A percentile compares a stretch with the other conserved stretches of the same genome.
Conservation (phyloP, 2,888 invertebrate genomes). For the Eupithecia insigniata region DNA sequence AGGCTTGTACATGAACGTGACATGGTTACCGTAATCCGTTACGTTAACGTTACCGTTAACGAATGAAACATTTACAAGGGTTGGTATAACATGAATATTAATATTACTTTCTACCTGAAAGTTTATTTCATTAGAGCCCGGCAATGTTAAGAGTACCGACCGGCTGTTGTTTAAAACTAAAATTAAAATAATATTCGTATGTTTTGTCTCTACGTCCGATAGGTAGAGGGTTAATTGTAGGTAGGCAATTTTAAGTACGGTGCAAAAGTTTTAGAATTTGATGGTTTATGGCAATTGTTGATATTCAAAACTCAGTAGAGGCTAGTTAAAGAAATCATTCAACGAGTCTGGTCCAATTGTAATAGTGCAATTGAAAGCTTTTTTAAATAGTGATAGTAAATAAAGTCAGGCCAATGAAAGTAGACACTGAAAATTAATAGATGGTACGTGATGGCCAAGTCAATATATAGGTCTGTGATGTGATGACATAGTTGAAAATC, state of each 20-base stretch:
- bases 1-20: slow-evolving; percentile 76
- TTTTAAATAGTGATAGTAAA: background rate
- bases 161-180: slow-evolving; percentile 22
- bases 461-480: background rate
- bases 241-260: background rate
- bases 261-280: background rate
- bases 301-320: background rate
- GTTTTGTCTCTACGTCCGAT: background rate
- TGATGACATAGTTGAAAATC: background rate
- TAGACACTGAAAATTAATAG: background rate
- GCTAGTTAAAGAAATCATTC: background rate
- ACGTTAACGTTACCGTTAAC: slow-evolving; percentile 72
- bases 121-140: slow-evolving; percentile 77
- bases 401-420: background rate
- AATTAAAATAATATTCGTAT: background rate
- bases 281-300: background rate
- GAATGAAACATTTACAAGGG: slow-evolving; percentile 82
- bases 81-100: slow-evolving; percentile 74
- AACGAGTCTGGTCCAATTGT: background rate
- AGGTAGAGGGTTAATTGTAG: background rate
- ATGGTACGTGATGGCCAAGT: background rate
- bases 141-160: background rate
- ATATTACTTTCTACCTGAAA: slow-evolving; percentile 77
- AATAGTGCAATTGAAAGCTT: background rate
- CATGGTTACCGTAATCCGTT: slow-evolving; percentile 79